Evolutionary conservation across 2,113 vertebrate species (phyloP).

Genomic region (Oryzias curvinotus): DNA sequence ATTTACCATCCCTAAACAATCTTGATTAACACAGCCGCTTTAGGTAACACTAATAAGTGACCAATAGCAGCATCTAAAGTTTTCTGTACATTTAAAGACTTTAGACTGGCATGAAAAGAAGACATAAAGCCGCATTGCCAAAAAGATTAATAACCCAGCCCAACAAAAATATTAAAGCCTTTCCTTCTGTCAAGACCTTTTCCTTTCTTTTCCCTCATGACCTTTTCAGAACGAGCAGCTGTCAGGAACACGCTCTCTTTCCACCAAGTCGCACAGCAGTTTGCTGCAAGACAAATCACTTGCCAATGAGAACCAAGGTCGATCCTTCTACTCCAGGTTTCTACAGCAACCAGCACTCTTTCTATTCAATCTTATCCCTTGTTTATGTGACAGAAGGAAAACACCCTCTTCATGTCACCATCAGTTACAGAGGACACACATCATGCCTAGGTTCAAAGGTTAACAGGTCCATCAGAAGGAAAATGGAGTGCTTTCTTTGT

Average conservation of each 20-base stretch:
- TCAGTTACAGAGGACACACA: constrained; percentile 39
- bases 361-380: constrained; percentile 9
- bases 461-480: constrained; percentile 43
- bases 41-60: constrained; percentile 18
- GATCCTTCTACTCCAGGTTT: constrained; percentile 2
- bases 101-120: background rate
- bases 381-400: constrained; percentile 13
- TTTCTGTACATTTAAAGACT: no score
- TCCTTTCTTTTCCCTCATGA: constrained; percentile 16
- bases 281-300: constrained; percentile 55
- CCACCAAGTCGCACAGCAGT: constrained; percentile 15
- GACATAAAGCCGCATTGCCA: background rate
- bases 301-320: constrained; percentile 46
- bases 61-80: no score
- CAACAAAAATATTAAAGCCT: constrained; percentile 4
- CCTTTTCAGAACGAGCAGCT: constrained; percentile 67
- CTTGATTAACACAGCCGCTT: constrained; percentile 37
- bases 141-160: constrained; percentile 17
- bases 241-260: constrained; percentile 48
- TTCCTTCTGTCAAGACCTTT: constrained; percentile 8
- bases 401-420: constrained; percentile 16
- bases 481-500: constrained; percentile 36
- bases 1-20: constrained; percentile 74
- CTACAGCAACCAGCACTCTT: constrained; percentile 4
- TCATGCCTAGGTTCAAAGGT: constrained; percentile 49